A percentile compares a stretch with the other conserved stretches of the same genome.
Evolutionary conservation across 1,140 invertebrate genomes (phyloP).

Genomic region (Thaumetopoea pityocampa): DNA sequence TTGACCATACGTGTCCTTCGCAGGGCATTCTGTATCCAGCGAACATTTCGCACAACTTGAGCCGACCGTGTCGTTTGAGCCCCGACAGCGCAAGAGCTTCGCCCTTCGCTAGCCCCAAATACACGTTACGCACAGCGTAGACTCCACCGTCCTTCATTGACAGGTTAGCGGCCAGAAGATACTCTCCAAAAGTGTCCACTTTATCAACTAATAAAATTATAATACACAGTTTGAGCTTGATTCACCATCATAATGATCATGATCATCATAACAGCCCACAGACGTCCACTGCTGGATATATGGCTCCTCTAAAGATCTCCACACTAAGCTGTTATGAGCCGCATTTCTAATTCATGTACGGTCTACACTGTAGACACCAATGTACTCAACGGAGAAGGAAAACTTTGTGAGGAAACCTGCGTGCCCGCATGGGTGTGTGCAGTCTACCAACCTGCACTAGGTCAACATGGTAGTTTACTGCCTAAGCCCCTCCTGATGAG

Average conservation of each 20-base stretch:
- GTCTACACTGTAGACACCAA: too few species aligned
- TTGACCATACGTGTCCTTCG: conserved; percentile 32
- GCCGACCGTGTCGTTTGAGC: conserved; percentile 35
- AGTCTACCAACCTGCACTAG: too few species aligned
- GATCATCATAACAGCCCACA: too few species aligned
- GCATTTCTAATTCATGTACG: too few species aligned
- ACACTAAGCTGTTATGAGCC: too few species aligned
- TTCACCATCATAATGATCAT: neutral
- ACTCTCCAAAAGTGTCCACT: conserved; percentile 42
- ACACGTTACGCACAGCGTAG: conserved; percentile 30
- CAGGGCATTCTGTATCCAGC: conserved; percentile 37
- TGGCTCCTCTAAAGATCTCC: too few species aligned
- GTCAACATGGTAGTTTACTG: too few species aligned
- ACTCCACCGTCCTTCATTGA: conserved; percentile 16
- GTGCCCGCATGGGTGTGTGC: too few species aligned
- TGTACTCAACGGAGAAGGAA: too few species aligned
- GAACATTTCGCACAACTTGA: conserved; percentile 36
- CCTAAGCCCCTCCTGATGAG: too few species aligned
- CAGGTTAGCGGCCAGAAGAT: conserved; percentile 37
- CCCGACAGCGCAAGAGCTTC: conserved; percentile 43
- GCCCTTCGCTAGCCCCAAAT: conserved; percentile 39
- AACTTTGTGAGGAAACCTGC: too few species aligned
- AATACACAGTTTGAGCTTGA: neutral
- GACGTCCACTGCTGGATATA: too few species aligned
- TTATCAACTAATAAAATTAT: conserved; percentile 21